A percentile compares a stretch with the other conserved stretches of the same genome.
Evolutionary conservation across 2,113 vertebrate species (phyloP).

Genomic region (Ariopsis seemanni): DNA sequence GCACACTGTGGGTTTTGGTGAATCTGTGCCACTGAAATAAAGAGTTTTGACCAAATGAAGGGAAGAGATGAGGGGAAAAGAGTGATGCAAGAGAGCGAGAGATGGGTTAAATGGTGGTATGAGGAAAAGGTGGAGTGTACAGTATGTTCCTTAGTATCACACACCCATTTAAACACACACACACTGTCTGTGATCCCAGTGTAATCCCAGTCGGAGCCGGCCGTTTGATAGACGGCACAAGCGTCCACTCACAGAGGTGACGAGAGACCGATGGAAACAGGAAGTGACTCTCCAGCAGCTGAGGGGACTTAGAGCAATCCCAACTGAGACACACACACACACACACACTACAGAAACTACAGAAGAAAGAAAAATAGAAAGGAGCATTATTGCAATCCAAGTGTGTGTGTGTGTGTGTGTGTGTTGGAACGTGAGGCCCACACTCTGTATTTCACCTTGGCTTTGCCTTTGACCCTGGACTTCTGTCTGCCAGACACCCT

Average conservation of each 20-base stretch:
- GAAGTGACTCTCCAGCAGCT: slow-evolving; percentile 43
- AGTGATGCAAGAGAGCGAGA: slow-evolving; percentile 19
- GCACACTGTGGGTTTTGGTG: background rate
- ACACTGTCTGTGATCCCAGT: background rate
- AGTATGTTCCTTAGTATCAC: background rate
- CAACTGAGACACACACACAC: background rate
- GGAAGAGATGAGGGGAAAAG: slow-evolving; percentile 39
- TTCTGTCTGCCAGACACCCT: slow-evolving; percentile 25
- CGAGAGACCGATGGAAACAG: slow-evolving; percentile 48
- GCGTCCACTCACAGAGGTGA: slow-evolving; percentile 34
- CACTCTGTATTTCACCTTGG: slow-evolving; percentile 27
- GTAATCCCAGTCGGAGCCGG: slow-evolving; percentile 8
- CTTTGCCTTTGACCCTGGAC: slow-evolving; percentile 39
- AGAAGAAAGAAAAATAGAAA: background rate
- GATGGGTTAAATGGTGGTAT: slow-evolving; percentile 51
- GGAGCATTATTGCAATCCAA: background rate
- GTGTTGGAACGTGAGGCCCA: background rate
- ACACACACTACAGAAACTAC: background rate
- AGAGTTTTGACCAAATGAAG: background rate
- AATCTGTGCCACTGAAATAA: background rate
- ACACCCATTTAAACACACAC: background rate
- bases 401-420: slow-evolving; percentile 15
- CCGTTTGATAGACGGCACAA: slow-evolving; percentile 18
- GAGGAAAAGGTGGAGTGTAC: slow-evolving; percentile 2
- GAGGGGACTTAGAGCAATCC: slow-evolving; percentile 19